Evolutionary conservation across 2,888 invertebrate genomes (phyloP), one percentile per base, ranked within the genome.

Genomic region (Tinea pellionella): DNA sequence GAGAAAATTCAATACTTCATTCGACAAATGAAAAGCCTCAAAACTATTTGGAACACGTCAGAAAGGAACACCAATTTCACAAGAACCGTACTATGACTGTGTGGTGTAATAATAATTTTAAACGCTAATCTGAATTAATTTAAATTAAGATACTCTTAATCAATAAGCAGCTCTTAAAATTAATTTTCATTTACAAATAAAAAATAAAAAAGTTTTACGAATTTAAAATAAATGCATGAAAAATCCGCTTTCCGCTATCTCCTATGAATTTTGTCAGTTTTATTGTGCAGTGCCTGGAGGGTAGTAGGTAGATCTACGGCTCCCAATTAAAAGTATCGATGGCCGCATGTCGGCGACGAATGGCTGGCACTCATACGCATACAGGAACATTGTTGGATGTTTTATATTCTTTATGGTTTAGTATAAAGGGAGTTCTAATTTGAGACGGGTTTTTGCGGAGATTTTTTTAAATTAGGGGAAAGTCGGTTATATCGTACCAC

Each of bases 241-340:
- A 37, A 37, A 37, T n/a, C 47, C 47, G 47, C 47, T 47, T 16
- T n/a, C 47, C 32, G 57, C 57, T 57, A 16, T 9, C 57, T 19
- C 57, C 32, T 32, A 32, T 57, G 13, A 12, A 15, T 57, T 57
- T n/a, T 32, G 16, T 2, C 57, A 57, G 13, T 24, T 24, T 3
- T 24, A 24, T 32, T n/a, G 32, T 32, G 32, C 15, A 70, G 63
- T 68, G 75, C 74, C 73, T 72, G 71, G 71, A 72, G 75, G 67
- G 70, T 72, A 72, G 70, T 72, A 72, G 47, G 55, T 19, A 58
- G 60, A 83, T 83, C 77, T 79, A 80, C 69, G 64, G 65, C 71
- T 74, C 75, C 78, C 85, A 84, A 86, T 86, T 84, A 83, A 81
- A 82, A 78, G 73, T 82, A 80, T 79, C 74, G 78, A 84, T 78